Evolutionary conservation across 2,888 invertebrate genomes (phyloP).

Genomic region (Furcula furcula): DNA sequence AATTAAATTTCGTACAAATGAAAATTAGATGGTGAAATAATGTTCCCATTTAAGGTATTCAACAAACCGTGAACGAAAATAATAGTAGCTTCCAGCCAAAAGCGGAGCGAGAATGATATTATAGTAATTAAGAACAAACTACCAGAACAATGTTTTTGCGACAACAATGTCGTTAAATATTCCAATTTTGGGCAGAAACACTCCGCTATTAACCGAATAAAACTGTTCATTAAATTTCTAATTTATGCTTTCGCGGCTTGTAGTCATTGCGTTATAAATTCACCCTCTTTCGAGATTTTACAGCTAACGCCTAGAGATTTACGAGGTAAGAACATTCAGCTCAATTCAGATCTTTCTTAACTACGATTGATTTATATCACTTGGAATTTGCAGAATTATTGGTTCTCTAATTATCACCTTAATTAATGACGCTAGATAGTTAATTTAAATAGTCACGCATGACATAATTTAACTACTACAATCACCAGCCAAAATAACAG

Average conservation of each 20-base stretch:
- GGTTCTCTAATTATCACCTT: too few species aligned
- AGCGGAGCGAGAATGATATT: constrained; percentile 52
- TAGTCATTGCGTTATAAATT: constrained; percentile 52
- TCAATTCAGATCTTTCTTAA: constrained; percentile 24
- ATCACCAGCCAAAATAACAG: too few species aligned
- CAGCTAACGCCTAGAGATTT: constrained; percentile 32
- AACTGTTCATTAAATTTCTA: constrained; percentile 47
- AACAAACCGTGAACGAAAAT: constrained; percentile 65
- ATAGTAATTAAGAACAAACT: constrained; percentile 60
- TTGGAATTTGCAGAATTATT: too few species aligned
- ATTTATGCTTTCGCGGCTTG: constrained; percentile 53
- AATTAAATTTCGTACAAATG: constrained; percentile 57
- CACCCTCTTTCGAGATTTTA: constrained; percentile 38
- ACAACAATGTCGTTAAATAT: constrained; percentile 46
- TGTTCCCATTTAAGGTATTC: constrained; percentile 50
- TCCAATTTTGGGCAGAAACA: constrained; percentile 26
- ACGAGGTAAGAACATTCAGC: constrained; percentile 25
- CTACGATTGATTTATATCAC: neutral
- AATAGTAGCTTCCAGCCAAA: constrained; percentile 37
- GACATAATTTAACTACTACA: too few species aligned
- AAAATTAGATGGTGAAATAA: constrained; percentile 45
- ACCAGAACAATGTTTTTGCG: constrained; percentile 52
- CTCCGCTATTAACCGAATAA: constrained; percentile 31
- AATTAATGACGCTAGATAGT: too few species aligned
- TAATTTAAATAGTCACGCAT: too few species aligned